phyloP scores from a whole-genome alignment of 1,140 invertebrate genomes.

The Plectus sambesii region DNA sequence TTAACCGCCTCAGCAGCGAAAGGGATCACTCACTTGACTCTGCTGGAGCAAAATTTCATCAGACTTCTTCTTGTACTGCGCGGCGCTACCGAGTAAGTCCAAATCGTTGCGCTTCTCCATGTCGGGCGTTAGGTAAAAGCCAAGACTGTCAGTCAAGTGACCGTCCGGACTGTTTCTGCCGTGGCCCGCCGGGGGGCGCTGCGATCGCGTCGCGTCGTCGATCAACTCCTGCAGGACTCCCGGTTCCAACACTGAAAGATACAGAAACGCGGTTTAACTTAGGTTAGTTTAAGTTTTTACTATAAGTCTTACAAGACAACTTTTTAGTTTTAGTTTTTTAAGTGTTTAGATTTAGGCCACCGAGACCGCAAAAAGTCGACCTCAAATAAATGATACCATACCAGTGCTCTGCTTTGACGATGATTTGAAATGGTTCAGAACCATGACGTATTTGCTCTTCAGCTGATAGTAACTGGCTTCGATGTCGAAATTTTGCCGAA shows the following conservation, averaged over 20 bases:
- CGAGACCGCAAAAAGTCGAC: background rate
- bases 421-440: slow-evolving; percentile 13
- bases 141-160: slow-evolving; percentile 21
- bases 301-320: slow-evolving; percentile 18
- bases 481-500: slow-evolving; percentile 32
- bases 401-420: background rate
- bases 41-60: slow-evolving; percentile 23
- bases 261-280: background rate
- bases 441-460: slow-evolving; percentile 32
- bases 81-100: slow-evolving; percentile 19
- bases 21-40: too few species aligned
- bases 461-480: slow-evolving; percentile 30
- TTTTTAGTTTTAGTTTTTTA: background rate
- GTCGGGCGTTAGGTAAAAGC: slow-evolving; percentile 23
- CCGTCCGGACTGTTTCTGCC: slow-evolving; percentile 8
- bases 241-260: slow-evolving; percentile 17
- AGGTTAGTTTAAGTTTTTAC: slow-evolving; percentile 3
- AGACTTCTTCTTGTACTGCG: slow-evolving; percentile 21
- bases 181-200: background rate
- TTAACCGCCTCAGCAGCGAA: too few species aligned
- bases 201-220: slow-evolving; percentile 21
- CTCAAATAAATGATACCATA: background rate
- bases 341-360: background rate
- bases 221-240: slow-evolving; percentile 23
- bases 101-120: slow-evolving; percentile 15